These are phyloP conservation scores for Dinoponera quadriceps DNA, from an alignment of 1,140 invertebrate species.

Conservation along the genomic window DNA sequence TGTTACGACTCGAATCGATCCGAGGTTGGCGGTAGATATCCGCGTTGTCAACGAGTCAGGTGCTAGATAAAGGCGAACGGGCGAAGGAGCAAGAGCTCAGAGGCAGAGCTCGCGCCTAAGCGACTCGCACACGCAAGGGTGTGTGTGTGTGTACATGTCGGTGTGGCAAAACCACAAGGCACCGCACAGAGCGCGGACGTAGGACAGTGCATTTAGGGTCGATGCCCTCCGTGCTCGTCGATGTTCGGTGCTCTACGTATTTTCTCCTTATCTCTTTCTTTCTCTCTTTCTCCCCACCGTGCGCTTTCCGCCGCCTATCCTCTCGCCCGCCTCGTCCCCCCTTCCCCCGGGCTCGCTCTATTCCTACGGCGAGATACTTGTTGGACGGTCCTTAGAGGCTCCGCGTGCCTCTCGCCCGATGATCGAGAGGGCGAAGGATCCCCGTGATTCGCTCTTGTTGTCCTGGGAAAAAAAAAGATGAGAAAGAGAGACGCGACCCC, in stretches of 20 bases:
- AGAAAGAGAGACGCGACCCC: background rate
- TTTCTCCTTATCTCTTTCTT: conserved; percentile 62
- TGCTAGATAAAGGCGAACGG: conserved; percentile 5
- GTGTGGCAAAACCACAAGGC: conserved; percentile 63
- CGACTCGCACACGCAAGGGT: conserved; percentile 3
- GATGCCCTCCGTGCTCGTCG: conserved; percentile 68
- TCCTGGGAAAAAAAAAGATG: too few relatives aligned
- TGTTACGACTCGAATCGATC: background rate
- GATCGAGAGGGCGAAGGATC: conserved; percentile 36
- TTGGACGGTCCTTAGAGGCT: conserved; percentile 47
- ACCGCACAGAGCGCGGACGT: conserved; percentile 62
- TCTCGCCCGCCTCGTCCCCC: conserved; percentile 29
- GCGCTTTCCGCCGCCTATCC: conserved; percentile 45
- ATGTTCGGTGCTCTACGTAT: conserved; percentile 71
- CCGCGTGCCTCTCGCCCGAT: conserved; percentile 43
- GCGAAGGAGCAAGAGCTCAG: background rate
- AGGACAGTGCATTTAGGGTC: conserved; percentile 75
- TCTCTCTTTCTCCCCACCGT: conserved; percentile 45
- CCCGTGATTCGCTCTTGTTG: conserved; percentile 21
- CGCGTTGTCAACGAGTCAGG: conserved; percentile 35
- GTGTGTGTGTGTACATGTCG: too few relatives aligned
- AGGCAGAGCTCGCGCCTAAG: background rate
- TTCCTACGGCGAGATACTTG: conserved; percentile 32
- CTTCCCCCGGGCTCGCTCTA: conserved; percentile 37
- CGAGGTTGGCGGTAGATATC: too few relatives aligned